A percentile compares a stretch with the other conserved stretches of the same genome.
phyloP scores from a whole-genome alignment of 2,888 invertebrate species.

The Cheilosia vulpina region DNA sequence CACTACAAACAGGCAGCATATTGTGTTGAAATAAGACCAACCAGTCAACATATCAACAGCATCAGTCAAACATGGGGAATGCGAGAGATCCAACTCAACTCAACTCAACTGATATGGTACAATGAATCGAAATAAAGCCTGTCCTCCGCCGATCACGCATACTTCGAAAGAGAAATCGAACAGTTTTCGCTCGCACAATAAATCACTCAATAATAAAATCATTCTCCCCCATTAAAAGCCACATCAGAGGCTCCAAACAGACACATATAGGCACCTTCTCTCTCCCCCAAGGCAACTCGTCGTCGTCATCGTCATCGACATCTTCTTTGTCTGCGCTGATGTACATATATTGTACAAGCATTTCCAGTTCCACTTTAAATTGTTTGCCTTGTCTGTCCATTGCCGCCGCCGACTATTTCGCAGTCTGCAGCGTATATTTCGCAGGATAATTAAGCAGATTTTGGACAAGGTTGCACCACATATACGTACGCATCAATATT shows the following conservation, averaged over 20 bases:
- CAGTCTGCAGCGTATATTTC: constrained; percentile 27
- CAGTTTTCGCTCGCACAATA: constrained; percentile 56
- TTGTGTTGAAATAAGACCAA: constrained; percentile 61
- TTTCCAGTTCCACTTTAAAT: constrained; percentile 60
- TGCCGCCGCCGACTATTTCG: constrained; percentile 34
- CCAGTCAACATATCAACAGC: constrained; percentile 61
- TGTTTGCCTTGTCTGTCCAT: constrained; percentile 50
- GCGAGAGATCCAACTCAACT: background rate
- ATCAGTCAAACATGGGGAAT: constrained; percentile 40
- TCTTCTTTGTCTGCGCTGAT: background rate
- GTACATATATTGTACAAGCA: background rate
- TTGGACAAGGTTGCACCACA: constrained; percentile 42
- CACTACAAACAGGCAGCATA: constrained; percentile 8
- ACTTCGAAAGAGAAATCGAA: constrained; percentile 43
- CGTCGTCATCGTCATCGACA: background rate
- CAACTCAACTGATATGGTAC: constrained; percentile 9
- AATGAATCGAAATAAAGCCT: background rate
- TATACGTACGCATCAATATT: background rate
- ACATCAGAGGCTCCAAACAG: constrained; percentile 37
- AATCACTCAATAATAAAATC: constrained; percentile 71
- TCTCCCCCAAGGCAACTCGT: constrained; percentile 14
- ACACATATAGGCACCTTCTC: constrained; percentile 11
- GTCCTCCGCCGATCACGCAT: constrained; percentile 17
- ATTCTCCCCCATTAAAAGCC: constrained; percentile 41
- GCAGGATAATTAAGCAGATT: constrained; percentile 73